Base-by-base conservation (phyloP, 1,140 invertebrate genomes). In the honey bee (Apis mellifera) region DNA sequence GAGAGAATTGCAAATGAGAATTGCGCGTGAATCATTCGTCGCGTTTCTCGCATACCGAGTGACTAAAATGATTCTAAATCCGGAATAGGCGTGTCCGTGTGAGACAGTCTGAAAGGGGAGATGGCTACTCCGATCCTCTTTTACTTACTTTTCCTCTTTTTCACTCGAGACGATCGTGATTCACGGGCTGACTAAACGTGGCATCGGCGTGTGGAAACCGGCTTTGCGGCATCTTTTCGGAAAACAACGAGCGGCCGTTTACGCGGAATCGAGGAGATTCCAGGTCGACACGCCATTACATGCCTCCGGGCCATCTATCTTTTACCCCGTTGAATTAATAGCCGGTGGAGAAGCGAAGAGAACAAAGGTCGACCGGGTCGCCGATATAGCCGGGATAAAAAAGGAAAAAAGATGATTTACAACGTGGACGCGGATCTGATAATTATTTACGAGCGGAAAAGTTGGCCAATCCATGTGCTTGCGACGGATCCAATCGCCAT, bases 161-260 rank as follows among this genome's bases (percentile, higher is more conserved):
- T 50, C 13, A 0, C 57, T n/a, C 12, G 42, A 26, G 21, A 48
- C 21, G 71, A 81, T 66, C 52, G 19, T 75, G 79, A 81, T 81
- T 76, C 79, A 81, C 72, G 62, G 17, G 19, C 5, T 9, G 71
- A 76, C 72, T 81, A 81, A 81, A 81, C 60, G 72, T 48, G 42
- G 42, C 64, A 3, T 0, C 72, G 62, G 12, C 71, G 2, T 1
- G 12, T 3, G 15, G 11, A 26, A 52, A 65, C 26, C 59, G 26
- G 32, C 1, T n/a, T 7, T 1, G 65, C 9, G 65, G 50, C 70
- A 26, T 4, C 21, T 11, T 42, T 26, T n/a, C 66, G 32, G 59
- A 78, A 78, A 8, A 4, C 11, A n/a, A 48, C 15, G 54, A 9
- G 26, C 8, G 19, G 42, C 12, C 52, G 59, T 48, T 60, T 21